These are phyloP conservation scores for Medauroidea extradentata DNA, from an alignment of 1,140 invertebrate genomes.

Conservation along the genomic window DNA sequence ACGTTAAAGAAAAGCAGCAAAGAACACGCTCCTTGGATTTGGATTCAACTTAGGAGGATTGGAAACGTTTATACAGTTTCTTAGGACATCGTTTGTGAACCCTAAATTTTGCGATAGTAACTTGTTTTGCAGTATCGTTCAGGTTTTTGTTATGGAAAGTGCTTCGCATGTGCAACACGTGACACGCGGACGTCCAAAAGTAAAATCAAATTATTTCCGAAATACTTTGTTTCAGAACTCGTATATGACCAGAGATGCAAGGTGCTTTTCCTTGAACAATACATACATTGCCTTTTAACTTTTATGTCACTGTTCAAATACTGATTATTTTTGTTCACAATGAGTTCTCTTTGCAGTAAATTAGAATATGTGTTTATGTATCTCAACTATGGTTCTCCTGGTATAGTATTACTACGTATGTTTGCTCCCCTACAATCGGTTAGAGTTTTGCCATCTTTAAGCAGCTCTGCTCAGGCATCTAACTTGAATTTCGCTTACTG, in stretches of 20 bases:
- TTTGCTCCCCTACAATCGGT: not conserved
- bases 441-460: too few species aligned
- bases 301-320: not conserved
- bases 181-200: not conserved
- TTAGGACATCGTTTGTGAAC: not conserved
- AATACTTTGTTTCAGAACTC: not conserved
- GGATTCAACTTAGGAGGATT: not conserved
- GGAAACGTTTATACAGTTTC: not conserved
- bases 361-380: conserved; percentile 4
- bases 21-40: not conserved
- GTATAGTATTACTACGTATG: not conserved
- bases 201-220: not conserved
- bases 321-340: not conserved
- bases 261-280: not conserved
- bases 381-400: not conserved
- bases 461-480: too few species aligned
- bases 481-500: too few species aligned
- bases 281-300: not conserved
- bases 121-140: conserved; percentile 1
- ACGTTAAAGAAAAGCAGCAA: not conserved
- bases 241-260: not conserved
- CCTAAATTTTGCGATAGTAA: not conserved
- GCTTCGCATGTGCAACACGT: conserved; percentile 1
- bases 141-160: not conserved
- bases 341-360: not conserved